Base-by-base conservation (phyloP, 1,140 invertebrate species). In the Drosophila erecta region DNA sequence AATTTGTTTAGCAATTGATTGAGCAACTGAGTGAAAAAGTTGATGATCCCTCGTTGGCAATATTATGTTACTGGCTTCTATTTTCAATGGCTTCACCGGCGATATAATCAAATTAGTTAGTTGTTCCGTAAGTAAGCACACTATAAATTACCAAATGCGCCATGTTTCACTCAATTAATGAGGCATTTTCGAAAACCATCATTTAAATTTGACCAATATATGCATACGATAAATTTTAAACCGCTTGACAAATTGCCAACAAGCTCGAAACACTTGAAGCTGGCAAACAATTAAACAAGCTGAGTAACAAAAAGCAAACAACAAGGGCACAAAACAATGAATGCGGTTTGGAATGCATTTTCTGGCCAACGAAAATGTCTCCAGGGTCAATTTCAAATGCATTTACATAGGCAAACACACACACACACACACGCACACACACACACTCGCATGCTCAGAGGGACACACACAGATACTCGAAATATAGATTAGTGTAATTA, bases 401-500 rank as follows among this genome's bases (percentile, higher is more conserved):
- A 80, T 77, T 85, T 61, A 64, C 73, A 85, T 58, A 58, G 40
- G 30, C 71, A 33, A 27, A 44, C 38, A 74, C 30, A 40, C 20
- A 66, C 15, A 44, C 38, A 69, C 30, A 40, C 20, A 66, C 15
- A 35, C 37, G 27, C 35, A 37, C 47, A 49, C 38, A 62, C 57
- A 24, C 35, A 43, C 41, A 54, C 24, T 43, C 44, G 55, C 14
- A 14, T 38, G 37, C 11, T 14, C 65, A 62, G 33, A 12, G 24
- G 46, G 12, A 37, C 3, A 47, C 61, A 62, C 33, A 22, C 11
- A 56, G 17, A 41, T 37, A 67, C 49, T 59, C 54, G 37, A 43
- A 76, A 76, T 53, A 84, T 84, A 84, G 80, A 84, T 84, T 84
- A 84, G 80, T 84, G 80, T 84, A 84, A 84, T 84, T 84, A 84